phyloP scores from a whole-genome alignment of 1,140 invertebrate species.

The Leguminivora glycinivorella region DNA sequence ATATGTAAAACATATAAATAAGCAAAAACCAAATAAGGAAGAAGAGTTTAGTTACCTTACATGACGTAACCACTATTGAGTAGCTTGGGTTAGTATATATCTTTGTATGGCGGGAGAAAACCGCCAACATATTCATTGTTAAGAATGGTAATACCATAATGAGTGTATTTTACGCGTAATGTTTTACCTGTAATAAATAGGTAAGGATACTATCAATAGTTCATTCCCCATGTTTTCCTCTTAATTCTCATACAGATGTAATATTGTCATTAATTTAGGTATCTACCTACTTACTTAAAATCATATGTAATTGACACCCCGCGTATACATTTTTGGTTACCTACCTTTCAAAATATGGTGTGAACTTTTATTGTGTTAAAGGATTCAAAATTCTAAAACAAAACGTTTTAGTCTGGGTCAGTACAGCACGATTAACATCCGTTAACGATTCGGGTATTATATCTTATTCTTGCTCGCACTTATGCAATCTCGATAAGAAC shows the following conservation, averaged over 20 bases:
- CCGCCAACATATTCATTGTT: background rate
- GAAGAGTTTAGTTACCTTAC: background rate
- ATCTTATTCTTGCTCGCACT: too few relatives aligned
- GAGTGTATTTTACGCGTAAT: background rate
- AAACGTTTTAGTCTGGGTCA: too few relatives aligned
- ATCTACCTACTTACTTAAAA: too few relatives aligned
- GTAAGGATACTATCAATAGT: background rate
- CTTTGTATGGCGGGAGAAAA: background rate
- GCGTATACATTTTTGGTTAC: too few relatives aligned
- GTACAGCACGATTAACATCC: too few relatives aligned
- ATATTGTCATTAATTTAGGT: background rate
- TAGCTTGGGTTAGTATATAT: background rate
- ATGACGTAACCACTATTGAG: background rate
- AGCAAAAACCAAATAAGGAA: background rate
- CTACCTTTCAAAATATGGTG: too few relatives aligned
- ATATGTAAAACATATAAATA: background rate
- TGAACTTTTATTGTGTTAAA: too few relatives aligned
- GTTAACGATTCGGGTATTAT: too few relatives aligned
- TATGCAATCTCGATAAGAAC: too few relatives aligned
- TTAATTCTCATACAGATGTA: background rate
- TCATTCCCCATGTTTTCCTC: background rate
- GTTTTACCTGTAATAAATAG: constrained; percentile 4
- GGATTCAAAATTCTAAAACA: too few relatives aligned
- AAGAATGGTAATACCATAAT: background rate
- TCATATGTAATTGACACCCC: too few relatives aligned